These are phyloP conservation scores for Dicyrtoma fusca DNA, from an alignment of 2,888 invertebrate genomes.

Conservation along the genomic window DNA sequence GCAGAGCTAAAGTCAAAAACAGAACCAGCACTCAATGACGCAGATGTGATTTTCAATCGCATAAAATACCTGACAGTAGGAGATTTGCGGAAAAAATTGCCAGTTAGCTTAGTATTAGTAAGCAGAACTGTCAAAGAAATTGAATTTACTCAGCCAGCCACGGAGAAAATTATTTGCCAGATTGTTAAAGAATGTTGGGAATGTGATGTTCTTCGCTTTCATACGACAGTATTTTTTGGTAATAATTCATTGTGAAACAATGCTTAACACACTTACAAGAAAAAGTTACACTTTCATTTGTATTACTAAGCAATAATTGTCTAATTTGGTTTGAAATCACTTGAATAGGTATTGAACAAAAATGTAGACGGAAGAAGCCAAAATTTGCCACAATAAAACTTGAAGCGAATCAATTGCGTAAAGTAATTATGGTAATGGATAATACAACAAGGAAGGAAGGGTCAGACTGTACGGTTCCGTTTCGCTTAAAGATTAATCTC, in stretches of 20 bases:
- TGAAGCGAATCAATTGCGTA: conserved; percentile 2
- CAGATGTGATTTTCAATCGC: neutral
- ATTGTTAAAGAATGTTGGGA: conserved; percentile 22
- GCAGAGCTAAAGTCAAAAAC: neutral
- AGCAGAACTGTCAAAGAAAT: neutral
- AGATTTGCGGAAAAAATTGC: neutral
- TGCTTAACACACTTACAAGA: too few relatives aligned
- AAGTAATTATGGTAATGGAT: conserved; percentile 2
- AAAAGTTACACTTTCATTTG: too few relatives aligned
- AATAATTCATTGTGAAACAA: too few relatives aligned
- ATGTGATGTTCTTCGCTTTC: conserved; percentile 4
- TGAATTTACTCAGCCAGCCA: conserved; percentile 12
- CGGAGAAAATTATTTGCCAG: neutral
- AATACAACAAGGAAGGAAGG: conserved; percentile 6
- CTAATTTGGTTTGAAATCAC: too few relatives aligned
- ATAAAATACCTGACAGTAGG: neutral
- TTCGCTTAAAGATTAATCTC: conserved; percentile 13
- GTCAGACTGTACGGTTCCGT: conserved; percentile 10
- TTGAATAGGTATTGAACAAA: too few relatives aligned
- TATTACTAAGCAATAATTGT: too few relatives aligned
- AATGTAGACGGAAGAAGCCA: neutral
- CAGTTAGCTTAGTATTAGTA: neutral
- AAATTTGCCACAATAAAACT: conserved; percentile 12
- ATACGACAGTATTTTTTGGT: conserved; percentile 17
- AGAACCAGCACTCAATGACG: neutral